Evolutionary conservation across 2,113 vertebrate species (phyloP).

Genomic region (Marcusenius ussheri): DNA sequence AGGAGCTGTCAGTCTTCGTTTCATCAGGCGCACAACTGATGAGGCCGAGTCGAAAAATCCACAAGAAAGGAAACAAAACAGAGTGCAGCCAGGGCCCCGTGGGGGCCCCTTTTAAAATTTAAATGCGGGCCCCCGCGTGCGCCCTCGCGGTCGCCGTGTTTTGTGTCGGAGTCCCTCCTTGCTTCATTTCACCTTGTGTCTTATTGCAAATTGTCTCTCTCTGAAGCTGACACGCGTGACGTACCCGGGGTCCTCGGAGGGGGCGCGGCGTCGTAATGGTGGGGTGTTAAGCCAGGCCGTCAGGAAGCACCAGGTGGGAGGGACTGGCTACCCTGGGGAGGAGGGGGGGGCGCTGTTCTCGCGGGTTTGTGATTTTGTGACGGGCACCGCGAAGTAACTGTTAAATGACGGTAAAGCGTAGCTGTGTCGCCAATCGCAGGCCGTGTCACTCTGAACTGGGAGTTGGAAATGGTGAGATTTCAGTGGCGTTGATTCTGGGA

Average conservation of each 20-base stretch:
- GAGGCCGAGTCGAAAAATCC: slow-evolving; percentile 94
- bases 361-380: neutral
- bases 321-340: neutral
- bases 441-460: neutral
- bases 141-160: slow-evolving; percentile 45
- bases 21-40: slow-evolving; percentile 95
- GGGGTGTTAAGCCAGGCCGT: neutral
- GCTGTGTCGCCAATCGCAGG: neutral
- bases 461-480: neutral
- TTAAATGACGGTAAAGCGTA: neutral
- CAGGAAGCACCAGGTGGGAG: neutral
- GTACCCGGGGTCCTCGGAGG: slow-evolving; percentile 42
- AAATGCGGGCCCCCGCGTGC: slow-evolving; percentile 54
- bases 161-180: slow-evolving; percentile 45
- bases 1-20: slow-evolving; percentile 99
- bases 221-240: slow-evolving; percentile 56
- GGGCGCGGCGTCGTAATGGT: neutral
- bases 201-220: slow-evolving; percentile 57
- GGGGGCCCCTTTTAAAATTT: slow-evolving; percentile 75
- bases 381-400: neutral
- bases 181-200: slow-evolving; percentile 66
- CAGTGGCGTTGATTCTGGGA: neutral
- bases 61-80: slow-evolving; percentile 54
- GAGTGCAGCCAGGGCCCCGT: slow-evolving; percentile 61
- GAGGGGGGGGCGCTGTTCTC: neutral